Percentiles rank a stretch among this genome's conserved stretches.
Evolutionary conservation across 2,888 invertebrate genomes (phyloP).

Genomic region (Catocala nupta): DNA sequence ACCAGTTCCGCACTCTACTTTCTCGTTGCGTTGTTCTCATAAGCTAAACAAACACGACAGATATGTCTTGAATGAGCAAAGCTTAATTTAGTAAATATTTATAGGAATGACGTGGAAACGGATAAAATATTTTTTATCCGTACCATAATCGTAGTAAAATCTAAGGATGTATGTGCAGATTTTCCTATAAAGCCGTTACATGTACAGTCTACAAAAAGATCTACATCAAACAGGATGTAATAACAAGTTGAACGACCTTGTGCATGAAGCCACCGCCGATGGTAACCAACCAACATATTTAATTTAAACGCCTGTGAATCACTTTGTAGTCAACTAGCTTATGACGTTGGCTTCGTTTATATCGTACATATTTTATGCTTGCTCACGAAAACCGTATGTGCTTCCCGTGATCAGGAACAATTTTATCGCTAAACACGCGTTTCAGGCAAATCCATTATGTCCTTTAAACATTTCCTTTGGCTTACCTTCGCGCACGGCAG

Average conservation of each 20-base stretch:
- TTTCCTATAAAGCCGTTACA: neutral
- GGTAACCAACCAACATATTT: conserved; percentile 62
- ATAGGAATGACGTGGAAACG: conserved; percentile 8
- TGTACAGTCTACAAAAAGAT: conserved; percentile 38
- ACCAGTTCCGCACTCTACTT: conserved; percentile 33
- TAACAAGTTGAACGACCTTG: conserved; percentile 75
- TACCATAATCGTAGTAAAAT: too few species aligned
- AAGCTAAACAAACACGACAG: conserved; percentile 33
- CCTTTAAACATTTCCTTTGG: neutral
- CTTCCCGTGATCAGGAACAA: conserved; percentile 20
- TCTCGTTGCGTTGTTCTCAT: conserved; percentile 27
- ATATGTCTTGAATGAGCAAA: conserved; percentile 29
- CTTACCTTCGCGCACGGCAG: neutral
- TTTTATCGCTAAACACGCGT: conserved; percentile 18
- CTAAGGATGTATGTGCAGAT: conserved; percentile 1
- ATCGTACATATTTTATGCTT: conserved; percentile 38
- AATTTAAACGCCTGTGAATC: conserved; percentile 67
- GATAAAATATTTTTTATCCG: conserved; percentile 3
- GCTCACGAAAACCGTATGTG: conserved; percentile 24
- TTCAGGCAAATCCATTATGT: neutral
- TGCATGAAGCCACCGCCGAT: conserved; percentile 63
- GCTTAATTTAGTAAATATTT: conserved; percentile 27
- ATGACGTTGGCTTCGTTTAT: conserved; percentile 28
- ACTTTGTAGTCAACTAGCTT: conserved; percentile 61
- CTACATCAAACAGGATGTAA: conserved; percentile 66